Evolutionary conservation across 1,140 invertebrate genomes (phyloP).

Genomic region (Drosophila serrata): DNA sequence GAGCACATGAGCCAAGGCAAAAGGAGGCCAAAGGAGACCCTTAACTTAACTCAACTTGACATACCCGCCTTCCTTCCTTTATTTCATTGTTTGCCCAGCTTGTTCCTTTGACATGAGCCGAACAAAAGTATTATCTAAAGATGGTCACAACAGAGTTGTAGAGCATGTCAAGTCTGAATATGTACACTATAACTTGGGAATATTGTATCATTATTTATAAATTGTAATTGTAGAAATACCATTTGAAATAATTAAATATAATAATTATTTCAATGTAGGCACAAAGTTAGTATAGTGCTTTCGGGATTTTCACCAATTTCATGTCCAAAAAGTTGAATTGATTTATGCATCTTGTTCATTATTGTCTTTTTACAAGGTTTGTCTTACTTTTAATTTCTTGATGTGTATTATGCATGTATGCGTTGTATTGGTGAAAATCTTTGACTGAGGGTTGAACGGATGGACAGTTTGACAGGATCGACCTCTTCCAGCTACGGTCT

Average conservation of each 20-base stretch:
- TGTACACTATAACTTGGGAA: neutral
- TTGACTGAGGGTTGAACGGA: neutral
- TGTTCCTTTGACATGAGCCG: constrained; percentile 36
- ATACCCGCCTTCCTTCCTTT: constrained; percentile 23
- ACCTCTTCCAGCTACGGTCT: constrained; percentile 2
- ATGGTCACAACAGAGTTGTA: constrained; percentile 31
- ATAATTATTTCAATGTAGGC: no score
- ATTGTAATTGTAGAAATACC: no score
- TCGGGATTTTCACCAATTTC: no score
- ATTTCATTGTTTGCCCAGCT: constrained; percentile 42
- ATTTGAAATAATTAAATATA: no score
- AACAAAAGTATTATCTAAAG: constrained; percentile 60
- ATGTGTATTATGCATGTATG: constrained; percentile 1
- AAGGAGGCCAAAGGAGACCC: constrained; percentile 53
- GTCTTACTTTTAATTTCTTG: neutral
- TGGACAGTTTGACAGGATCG: constrained; percentile 27
- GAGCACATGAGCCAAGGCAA: constrained; percentile 23
- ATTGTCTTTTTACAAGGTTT: no score
- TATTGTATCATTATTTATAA: neutral
- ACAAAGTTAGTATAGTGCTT: no score
- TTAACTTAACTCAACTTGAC: constrained; percentile 35
- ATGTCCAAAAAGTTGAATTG: no score
- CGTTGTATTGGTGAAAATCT: neutral
- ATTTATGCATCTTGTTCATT: no score
- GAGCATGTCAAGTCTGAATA: no score